Percentiles rank a stretch among this genome's conserved stretches.
Evolutionary conservation across 2,888 invertebrate genomes (phyloP).

Genomic region (Limenitis camilla): DNA sequence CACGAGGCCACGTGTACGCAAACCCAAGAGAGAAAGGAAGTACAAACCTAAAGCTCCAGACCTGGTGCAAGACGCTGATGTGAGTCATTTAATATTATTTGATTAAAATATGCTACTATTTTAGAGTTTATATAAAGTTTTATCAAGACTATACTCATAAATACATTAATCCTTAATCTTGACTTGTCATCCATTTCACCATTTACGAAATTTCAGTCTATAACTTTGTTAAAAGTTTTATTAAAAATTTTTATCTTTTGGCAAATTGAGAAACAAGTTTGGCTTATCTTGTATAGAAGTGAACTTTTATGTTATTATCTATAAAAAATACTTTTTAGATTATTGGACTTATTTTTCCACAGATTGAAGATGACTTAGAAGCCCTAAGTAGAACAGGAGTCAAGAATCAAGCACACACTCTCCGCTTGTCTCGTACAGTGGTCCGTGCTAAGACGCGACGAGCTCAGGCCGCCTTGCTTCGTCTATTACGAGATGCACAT

Average conservation of each 20-base stretch:
- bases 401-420: slow-evolving; percentile 91
- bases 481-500: slow-evolving; percentile 85
- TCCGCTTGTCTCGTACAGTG: slow-evolving; percentile 92
- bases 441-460: slow-evolving; percentile 90
- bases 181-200: no score
- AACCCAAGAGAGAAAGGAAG: slow-evolving; percentile 56
- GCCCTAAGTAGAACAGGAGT: slow-evolving; percentile 84
- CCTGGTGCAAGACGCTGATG: slow-evolving; percentile 64
- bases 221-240: no score
- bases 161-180: no score
- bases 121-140: no score
- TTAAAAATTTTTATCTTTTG: no score
- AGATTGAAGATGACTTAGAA: slow-evolving; percentile 93
- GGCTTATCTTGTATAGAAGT: no score
- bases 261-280: no score
- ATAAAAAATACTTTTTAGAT: neutral
- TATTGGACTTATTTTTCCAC: neutral
- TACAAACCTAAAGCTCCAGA: slow-evolving; percentile 59
- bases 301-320: neutral
- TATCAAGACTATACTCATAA: no score
- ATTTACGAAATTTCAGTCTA: no score
- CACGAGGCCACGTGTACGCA: slow-evolving; percentile 30
- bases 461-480: slow-evolving; percentile 83
- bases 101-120: no score
- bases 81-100: slow-evolving; percentile 33